Evolutionary conservation across 2,797 vertebrate species (phyloP).

Genomic region (Nyctibius grandis): DNA sequence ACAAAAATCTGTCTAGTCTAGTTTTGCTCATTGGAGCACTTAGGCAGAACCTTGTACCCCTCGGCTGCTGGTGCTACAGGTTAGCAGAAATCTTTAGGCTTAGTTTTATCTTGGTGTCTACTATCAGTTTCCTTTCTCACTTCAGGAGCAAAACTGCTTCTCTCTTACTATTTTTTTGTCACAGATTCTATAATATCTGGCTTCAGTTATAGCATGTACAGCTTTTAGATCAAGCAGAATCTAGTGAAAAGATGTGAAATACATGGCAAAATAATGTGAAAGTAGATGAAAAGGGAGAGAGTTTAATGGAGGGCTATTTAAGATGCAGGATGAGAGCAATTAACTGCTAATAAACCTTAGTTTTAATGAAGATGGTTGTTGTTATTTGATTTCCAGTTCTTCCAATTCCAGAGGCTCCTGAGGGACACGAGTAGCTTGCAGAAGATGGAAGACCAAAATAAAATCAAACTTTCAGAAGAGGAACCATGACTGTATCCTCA

Average conservation of each 20-base stretch:
- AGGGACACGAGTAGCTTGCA: background rate
- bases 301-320: background rate
- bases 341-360: background rate
- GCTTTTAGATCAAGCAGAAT: background rate
- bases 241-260: background rate
- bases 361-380: background rate
- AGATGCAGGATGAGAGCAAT: background rate
- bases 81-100: background rate
- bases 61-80: background rate
- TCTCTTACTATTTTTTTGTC: background rate
- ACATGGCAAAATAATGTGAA: background rate
- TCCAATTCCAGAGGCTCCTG: background rate
- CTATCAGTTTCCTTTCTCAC: background rate
- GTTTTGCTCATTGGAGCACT: background rate
- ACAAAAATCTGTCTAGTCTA: background rate
- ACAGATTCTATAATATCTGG: background rate
- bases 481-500: background rate
- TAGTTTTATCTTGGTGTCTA: background rate
- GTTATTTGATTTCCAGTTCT: background rate
- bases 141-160: background rate
- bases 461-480: background rate
- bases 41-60: background rate
- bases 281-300: background rate
- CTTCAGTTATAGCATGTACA: fast-evolving
- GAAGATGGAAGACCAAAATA: background rate